Conservation (phyloP, 2,797 vertebrate species). For the Merluccius polli region DNA sequence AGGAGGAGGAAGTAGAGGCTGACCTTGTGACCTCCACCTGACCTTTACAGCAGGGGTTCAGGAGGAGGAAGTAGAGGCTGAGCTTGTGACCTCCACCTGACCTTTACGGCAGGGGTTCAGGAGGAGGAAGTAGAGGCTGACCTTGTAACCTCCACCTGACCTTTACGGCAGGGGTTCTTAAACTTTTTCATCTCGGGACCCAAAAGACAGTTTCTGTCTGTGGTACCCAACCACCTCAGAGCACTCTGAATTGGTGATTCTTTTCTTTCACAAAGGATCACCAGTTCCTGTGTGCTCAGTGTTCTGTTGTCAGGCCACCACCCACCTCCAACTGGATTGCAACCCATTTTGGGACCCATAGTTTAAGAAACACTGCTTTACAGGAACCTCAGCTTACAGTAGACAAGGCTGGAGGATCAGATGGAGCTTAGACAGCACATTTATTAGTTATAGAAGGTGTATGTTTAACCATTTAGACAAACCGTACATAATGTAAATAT, state of each 20-base stretch:
- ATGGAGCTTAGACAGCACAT: neutral
- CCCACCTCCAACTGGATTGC: neutral
- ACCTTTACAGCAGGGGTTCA: too few species aligned
- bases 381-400: neutral
- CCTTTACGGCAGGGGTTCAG: too few species aligned
- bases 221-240: neutral
- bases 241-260: too few species aligned
- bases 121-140: slow-evolving; percentile 63
- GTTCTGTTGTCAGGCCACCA: neutral
- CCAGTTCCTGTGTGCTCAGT: neutral
- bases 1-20: slow-evolving; percentile 68
- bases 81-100: neutral
- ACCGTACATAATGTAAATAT: slow-evolving; percentile 4
- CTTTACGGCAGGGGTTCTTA: neutral
- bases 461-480: neutral
- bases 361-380: neutral
- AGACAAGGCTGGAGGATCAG: neutral
- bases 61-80: slow-evolving; percentile 67
- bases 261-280: too few species aligned
- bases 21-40: neutral
- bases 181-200: neutral
- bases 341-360: neutral
- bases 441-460: neutral
- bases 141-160: neutral
- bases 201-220: neutral